Base-by-base conservation (phyloP, 2,797 vertebrate species). In the Australoheros facetus region DNA sequence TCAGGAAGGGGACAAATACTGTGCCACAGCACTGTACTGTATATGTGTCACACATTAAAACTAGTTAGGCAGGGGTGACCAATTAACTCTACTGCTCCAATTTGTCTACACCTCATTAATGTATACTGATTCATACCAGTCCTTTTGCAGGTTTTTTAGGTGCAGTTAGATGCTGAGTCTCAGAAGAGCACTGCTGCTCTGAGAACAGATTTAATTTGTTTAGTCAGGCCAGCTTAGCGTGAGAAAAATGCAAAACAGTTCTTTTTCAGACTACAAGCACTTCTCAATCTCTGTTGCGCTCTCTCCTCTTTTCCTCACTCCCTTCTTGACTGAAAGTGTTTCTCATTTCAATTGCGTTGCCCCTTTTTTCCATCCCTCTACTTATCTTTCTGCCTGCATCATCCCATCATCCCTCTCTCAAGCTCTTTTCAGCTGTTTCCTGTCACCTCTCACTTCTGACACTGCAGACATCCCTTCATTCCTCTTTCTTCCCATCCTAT, bases 201-300 rank as follows among this genome's bases (percentile, higher is more conserved):
- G 83, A 82, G 77, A 78, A 71, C 78, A 83, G 48, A 78, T 85
- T 81, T 70, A 17, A 88, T 88, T 84, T 81, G 90, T 80, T 80
- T 53, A 56, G 72, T 87, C 71, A 64, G 85, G 59, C 34, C 78
- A 16, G 72, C 71, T 75, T 64, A 73, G 75, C 73, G 73, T 78
- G 86, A 85, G 77, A 71, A 81, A 88, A 82, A 87, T 86, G 79
- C 77, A 72, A 71, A 87, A 78, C 77, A 73, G 78, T 77, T 83
- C 56, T 39, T 80, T 75, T 64, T 69, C 62, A 66, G 56, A 56
- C 73, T 23, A 5, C 53, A 37, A 23, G 64, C 73, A 71, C 73
- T 78, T 17, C 84, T 88, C 74, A 70, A 30, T 80, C 78, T 80
- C 73, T 12, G 75, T 60, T 48, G 10, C 42, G 32, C 64, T 37